phyloP scores from a whole-genome alignment of 2,888 invertebrate species.

The Lordiphosa andalusiaca region DNA sequence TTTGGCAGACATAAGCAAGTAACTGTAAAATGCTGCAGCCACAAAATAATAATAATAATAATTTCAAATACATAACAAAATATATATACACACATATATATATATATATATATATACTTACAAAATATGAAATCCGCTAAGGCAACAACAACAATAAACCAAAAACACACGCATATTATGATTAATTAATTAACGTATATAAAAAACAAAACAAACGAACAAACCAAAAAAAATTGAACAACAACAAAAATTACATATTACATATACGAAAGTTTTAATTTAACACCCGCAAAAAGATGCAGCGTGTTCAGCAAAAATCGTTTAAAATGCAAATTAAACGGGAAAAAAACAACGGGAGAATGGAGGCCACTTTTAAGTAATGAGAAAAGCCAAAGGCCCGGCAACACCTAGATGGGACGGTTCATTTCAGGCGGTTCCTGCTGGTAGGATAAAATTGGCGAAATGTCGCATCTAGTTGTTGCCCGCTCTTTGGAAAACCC shows the following conservation, averaged over 20 bases:
- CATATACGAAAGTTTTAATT: slow-evolving; percentile 3
- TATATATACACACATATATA: not conserved
- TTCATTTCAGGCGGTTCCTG: too few relatives aligned
- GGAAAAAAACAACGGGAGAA: slow-evolving; percentile 45
- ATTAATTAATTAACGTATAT: slow-evolving; percentile 69
- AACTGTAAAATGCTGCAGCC: slow-evolving; percentile 44
- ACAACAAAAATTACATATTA: slow-evolving; percentile 13
- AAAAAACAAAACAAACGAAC: slow-evolving; percentile 15
- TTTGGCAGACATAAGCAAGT: slow-evolving; percentile 22
- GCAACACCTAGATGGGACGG: too few relatives aligned
- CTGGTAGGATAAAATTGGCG: too few relatives aligned
- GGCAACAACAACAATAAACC: slow-evolving; percentile 55
- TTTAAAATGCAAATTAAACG: slow-evolving; percentile 74
- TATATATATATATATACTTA: slow-evolving; percentile 40
- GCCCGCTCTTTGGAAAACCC: slow-evolving; percentile 6
- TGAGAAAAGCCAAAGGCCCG: slow-evolving; percentile 37
- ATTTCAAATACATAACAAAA: slow-evolving; percentile 6
- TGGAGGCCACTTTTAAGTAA: slow-evolving; percentile 56
- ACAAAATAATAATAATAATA: slow-evolving; percentile 43
- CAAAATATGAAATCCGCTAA: slow-evolving; percentile 53
- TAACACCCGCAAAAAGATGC: slow-evolving; percentile 48
- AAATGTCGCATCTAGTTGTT: too few relatives aligned
- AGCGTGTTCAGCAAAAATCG: slow-evolving; percentile 74
- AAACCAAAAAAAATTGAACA: slow-evolving; percentile 6
- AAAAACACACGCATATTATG: slow-evolving; percentile 52